Evolutionary conservation across 2,888 invertebrate genomes (phyloP).

Genomic region (Lobophora halterata): DNA sequence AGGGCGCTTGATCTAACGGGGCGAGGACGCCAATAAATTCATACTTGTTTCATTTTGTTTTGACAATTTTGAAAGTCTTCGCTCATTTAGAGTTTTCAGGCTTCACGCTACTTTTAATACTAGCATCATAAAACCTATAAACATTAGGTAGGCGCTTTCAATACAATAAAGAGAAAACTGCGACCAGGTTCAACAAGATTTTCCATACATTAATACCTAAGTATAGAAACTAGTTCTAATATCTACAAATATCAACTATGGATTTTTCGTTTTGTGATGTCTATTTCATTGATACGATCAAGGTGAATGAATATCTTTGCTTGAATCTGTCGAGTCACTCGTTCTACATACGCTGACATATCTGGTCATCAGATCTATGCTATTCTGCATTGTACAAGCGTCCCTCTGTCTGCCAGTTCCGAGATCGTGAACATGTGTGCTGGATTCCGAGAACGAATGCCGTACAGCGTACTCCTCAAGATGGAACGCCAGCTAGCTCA

Average conservation of each 20-base stretch:
- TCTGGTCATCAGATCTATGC: conserved; percentile 31
- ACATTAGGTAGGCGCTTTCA: conserved; percentile 24
- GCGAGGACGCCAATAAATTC: conserved; percentile 35
- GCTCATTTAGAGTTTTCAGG: conserved; percentile 3
- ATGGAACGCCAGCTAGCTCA: conserved; percentile 37
- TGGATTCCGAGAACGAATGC: conserved; percentile 58
- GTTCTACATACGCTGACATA: conserved; percentile 37
- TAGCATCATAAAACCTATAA: conserved; percentile 11
- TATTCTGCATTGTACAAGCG: conserved; percentile 42
- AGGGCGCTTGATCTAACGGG: conserved; percentile 32
- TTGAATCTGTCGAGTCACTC: conserved; percentile 26
- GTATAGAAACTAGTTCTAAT: conserved; percentile 7
- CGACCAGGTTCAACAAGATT: conserved; percentile 17
- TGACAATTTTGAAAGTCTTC: conserved; percentile 13
- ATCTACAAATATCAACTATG: conserved; percentile 5
- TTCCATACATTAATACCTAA: conserved; percentile 16
- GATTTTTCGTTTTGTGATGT: conserved; percentile 1
- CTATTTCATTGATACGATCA: conserved; percentile 2
- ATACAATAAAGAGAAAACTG: conserved; percentile 26
- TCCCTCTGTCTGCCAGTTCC: conserved; percentile 48
- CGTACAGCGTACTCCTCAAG: conserved; percentile 49
- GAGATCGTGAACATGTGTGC: conserved; percentile 36
- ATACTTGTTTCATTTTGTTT: conserved; percentile 21
- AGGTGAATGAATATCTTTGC: conserved; percentile 18
- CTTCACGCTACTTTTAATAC: conserved; percentile 9